These are phyloP conservation scores for Subacronicta megacephala DNA, from an alignment of 2,888 invertebrate species.

Conservation along the genomic window DNA sequence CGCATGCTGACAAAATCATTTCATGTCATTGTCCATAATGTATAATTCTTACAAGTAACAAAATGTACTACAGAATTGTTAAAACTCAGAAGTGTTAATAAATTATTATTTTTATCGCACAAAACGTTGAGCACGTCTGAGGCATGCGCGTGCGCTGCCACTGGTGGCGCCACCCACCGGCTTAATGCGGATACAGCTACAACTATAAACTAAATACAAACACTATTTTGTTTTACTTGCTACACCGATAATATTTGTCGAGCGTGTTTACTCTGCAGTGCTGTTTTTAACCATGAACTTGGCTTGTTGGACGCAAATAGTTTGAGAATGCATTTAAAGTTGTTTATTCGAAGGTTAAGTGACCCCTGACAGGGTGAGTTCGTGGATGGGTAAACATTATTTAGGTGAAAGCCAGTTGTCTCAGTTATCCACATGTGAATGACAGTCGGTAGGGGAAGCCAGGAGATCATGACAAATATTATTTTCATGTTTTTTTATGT, in stretches of 20 bases:
- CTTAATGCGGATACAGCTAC: conserved; percentile 43
- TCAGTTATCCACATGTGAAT: no score
- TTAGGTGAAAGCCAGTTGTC: no score
- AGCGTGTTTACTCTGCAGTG: conserved; percentile 35
- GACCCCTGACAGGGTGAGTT: no score
- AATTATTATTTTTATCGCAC: conserved; percentile 1
- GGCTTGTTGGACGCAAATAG: conserved; percentile 5
- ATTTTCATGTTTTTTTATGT: no score
- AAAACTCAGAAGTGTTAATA: background rate
- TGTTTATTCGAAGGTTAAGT: no score
- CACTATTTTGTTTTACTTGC: conserved; percentile 48
- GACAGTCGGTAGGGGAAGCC: no score
- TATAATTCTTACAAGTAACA: no score
- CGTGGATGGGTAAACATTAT: no score
- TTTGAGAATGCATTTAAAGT: background rate
- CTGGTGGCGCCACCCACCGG: conserved; percentile 36
- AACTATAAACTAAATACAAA: conserved; percentile 33
- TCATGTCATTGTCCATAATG: no score
- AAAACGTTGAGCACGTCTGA: conserved; percentile 42
- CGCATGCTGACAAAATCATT: no score
- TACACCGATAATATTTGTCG: conserved; percentile 42
- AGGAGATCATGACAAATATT: no score
- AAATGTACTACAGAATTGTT: conserved; percentile 10
- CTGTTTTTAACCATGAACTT: conserved; percentile 44
- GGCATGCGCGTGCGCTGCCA: conserved; percentile 30